Conservation (phyloP, 2,888 invertebrate genomes). For the Timema cristinae region DNA sequence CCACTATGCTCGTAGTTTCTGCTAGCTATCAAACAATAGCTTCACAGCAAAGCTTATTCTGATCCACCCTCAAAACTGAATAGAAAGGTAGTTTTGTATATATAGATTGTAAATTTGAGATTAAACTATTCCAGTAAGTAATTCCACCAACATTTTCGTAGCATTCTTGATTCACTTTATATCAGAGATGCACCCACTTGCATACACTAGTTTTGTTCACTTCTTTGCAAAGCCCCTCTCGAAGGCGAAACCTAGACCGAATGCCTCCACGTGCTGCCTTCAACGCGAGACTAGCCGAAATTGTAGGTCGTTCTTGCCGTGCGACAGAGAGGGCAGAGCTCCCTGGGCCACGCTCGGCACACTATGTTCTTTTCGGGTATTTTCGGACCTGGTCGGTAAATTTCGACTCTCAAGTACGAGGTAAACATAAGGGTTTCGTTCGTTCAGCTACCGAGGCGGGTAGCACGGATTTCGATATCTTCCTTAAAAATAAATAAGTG, state of each 20-base stretch:
- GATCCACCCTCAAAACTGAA: no score
- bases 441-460: slow-evolving; percentile 26
- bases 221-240: neutral
- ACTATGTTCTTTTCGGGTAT: slow-evolving; percentile 36
- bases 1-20: no score
- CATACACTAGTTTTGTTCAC: no score
- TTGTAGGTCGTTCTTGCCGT: slow-evolving; percentile 36
- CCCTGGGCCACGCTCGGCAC: slow-evolving; percentile 35
- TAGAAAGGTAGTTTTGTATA: no score
- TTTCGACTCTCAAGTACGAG: slow-evolving; percentile 32
- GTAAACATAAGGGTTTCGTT: slow-evolving; percentile 35
- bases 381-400: slow-evolving; percentile 35
- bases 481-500: slow-evolving; percentile 23
- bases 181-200: no score
- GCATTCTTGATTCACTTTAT: no score
- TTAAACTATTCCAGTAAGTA: no score
- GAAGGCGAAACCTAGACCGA: slow-evolving; percentile 35
- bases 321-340: slow-evolving; percentile 23
- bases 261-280: slow-evolving; percentile 39
- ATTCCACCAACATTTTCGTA: no score
- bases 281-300: slow-evolving; percentile 30
- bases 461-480: slow-evolving; percentile 25
- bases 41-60: no score
- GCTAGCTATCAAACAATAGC: no score
- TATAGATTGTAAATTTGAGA: no score